Conservation (phyloP, 2,888 invertebrate genomes). For the Volucella bombylans region DNA sequence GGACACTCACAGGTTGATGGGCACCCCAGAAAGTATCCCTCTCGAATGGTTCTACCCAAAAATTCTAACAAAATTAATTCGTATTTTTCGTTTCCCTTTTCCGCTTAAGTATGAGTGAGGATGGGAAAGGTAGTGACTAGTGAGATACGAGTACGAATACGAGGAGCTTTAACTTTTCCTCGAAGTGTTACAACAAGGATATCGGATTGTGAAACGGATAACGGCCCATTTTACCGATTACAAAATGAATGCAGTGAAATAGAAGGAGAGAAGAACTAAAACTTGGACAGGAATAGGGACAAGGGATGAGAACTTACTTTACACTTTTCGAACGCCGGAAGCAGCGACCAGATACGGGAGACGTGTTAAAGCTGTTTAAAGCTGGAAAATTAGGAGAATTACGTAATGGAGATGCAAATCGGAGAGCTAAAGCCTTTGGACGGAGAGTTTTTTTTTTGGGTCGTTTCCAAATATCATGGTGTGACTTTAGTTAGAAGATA, state of each 20-base stretch:
- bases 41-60: slow-evolving; percentile 43
- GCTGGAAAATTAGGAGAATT: slow-evolving; percentile 30
- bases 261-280: slow-evolving; percentile 3
- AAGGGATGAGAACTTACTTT: slow-evolving; percentile 53
- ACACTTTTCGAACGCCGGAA: slow-evolving; percentile 36
- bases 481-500: neutral
- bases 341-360: neutral
- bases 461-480: neutral
- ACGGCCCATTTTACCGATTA: slow-evolving; percentile 58
- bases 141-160: neutral
- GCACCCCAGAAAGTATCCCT: neutral
- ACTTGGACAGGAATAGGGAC: too few species aligned
- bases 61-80: slow-evolving; percentile 51
- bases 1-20: neutral
- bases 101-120: slow-evolving; percentile 6
- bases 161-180: slow-evolving; percentile 50
- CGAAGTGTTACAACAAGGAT: slow-evolving; percentile 50
- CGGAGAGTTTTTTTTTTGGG: slow-evolving; percentile 10
- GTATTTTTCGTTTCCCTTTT: slow-evolving; percentile 51
- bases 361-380: slow-evolving; percentile 35
- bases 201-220: slow-evolving; percentile 63
- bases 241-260: slow-evolving; percentile 34
- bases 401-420: slow-evolving; percentile 44
- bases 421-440: slow-evolving; percentile 35
- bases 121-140: neutral